Evolutionary conservation across 2,888 invertebrate species (phyloP), one percentile per base, ranked within the genome.

Genomic region (Hipparchia sbordonii): DNA sequence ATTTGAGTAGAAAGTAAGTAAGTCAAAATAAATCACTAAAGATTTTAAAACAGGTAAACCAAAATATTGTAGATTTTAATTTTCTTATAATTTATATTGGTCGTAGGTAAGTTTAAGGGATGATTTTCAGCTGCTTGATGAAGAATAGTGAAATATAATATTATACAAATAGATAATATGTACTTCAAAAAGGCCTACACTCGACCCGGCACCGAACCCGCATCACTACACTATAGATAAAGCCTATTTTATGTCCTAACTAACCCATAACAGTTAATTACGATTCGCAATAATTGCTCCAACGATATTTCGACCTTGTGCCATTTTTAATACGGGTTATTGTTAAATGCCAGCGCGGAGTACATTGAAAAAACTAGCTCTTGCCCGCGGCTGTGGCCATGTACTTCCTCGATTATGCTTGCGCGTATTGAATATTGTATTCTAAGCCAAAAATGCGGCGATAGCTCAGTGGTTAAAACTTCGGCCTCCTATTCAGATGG

Each of bases 271-370:
- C 59, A 48, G 60, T n/a, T 69, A 69, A 69, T 69, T 69, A 54
- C 57, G 45, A 52, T 69, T 69, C 69, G 46, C 61, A 61, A 48
- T 69, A n/a, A 69, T 69, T 62, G 61, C 54, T 7, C n/a, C 54
- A 69, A 62, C 52, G 61, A 52, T 69, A 59, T 61, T 52, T 67
- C 72, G 72, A 67, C 72, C 72, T 72, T 67, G 72, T 67, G 46
- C 67, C 54, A 56, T 67, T 72, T 72, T 61, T 67, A 72, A 72
- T 72, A 72, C 72, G 72, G 72, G 72, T 62, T 72, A 72, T 61
- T 72, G 62, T 72, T 72, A 60, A 66, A 71, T 46, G 57, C 56
- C 48, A 63, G 63, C 39, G 46, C 59, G 23, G 56, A 48, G 56
- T 56, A 63, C 63, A 56, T 62, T 48, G 46, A 5, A 48, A 33